Base-by-base conservation (phyloP, 2,797 vertebrate genomes). In the Pipistrellus nathusii region DNA sequence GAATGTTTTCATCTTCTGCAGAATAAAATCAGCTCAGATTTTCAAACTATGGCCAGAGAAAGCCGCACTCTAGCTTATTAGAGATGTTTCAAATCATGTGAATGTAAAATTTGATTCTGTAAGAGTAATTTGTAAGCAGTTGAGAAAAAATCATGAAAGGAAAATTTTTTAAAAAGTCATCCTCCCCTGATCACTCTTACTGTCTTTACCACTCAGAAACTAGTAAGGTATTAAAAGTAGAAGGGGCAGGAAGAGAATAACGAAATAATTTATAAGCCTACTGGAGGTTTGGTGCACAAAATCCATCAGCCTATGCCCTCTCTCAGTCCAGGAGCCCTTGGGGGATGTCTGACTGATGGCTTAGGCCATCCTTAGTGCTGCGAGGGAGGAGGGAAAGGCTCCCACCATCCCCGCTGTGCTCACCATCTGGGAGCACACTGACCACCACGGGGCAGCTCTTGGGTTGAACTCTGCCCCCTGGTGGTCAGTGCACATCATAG, bases 91-190 rank as follows among this genome's bases (percentile, higher is more conserved):
- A 75, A 77, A 41, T 90, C 69, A n/a, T 18, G n/a, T 25, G 11
- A 87, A 53, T 78, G 55, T 90, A 85, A 88, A 88, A 76, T 87
- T 75, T 76, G 32, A 78, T 59, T 14, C 30, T 68, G 6, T 85
- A 73, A 75, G 21, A n/a, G 44, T 89, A 71, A 80, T 66, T 92
- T 88, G 5, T 95, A 81, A 69, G 20, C 4, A 44, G 15, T 21
- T 68, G 27, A 20, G 46, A 0, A 4, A 35, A 44, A 86, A 80
- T 62, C 6, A 5, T 18, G 14, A 55, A 71, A 71, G 17, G 66
- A 48, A 76, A 88, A 71, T 75, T 62, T 3, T 3, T 1, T 6
- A 62, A 30, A 77, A 81, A n/a, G 21, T 38, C 15, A 15, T 62
- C 25, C 1, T 89, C 15, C 25, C 15, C 11, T 41, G 44, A 44